phyloP scores from a whole-genome alignment of 2,888 invertebrate species.

The Epistrophe grossulariae region DNA sequence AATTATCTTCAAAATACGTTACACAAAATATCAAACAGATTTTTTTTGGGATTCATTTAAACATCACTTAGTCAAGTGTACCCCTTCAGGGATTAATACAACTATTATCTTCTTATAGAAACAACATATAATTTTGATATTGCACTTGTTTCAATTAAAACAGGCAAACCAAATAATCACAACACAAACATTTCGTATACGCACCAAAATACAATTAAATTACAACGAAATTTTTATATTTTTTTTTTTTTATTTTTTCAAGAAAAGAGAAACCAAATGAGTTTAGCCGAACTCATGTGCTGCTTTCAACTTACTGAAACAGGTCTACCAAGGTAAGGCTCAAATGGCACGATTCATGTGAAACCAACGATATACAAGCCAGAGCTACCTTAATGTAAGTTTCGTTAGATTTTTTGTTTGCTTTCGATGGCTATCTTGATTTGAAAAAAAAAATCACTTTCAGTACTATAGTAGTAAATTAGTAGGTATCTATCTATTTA shows the following conservation, averaged over 20 bases:
- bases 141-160: constrained; percentile 1
- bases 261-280: constrained; percentile 46
- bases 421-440: not conserved
- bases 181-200: constrained; percentile 17
- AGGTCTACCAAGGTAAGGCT: constrained; percentile 54
- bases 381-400: constrained; percentile 5
- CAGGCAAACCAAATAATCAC: constrained; percentile 5
- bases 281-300: constrained; percentile 56
- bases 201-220: constrained; percentile 15
- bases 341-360: constrained; percentile 33
- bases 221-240: not conserved
- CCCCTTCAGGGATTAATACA: not conserved
- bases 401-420: not conserved
- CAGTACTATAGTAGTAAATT: not conserved
- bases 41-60: constrained; percentile 8
- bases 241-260: constrained; percentile 4
- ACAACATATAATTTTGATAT: not conserved
- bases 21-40: not conserved
- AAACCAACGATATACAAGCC: constrained; percentile 4
- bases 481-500: too few relatives aligned
- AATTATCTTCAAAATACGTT: constrained; percentile 10
- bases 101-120: not conserved
- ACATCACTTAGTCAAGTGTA: constrained; percentile 3
- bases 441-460: not conserved
- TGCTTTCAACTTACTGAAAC: constrained; percentile 70